Evolutionary conservation across 2,797 vertebrate genomes (phyloP).

Genomic region (Garrulus glandarius): DNA sequence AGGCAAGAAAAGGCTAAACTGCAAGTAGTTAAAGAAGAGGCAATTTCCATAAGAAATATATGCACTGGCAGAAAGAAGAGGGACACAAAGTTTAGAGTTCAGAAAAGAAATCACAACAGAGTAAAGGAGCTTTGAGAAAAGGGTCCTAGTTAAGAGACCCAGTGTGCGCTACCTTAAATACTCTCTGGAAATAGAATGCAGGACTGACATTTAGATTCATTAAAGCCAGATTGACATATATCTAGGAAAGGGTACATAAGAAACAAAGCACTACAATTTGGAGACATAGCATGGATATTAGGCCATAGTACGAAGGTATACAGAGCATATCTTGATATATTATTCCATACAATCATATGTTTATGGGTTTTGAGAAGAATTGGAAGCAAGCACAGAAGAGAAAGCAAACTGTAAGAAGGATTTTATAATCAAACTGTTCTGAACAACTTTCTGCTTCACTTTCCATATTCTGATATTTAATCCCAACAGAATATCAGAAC

Average conservation of each 20-base stretch:
- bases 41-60: neutral
- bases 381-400: neutral
- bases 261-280: neutral
- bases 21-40: neutral
- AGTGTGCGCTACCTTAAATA: neutral
- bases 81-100: neutral
- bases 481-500: neutral
- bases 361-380: neutral
- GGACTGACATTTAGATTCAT: neutral
- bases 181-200: neutral
- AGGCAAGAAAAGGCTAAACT: neutral
- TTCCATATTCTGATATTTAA: neutral
- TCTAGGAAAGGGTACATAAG: neutral
- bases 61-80: neutral
- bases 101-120: neutral
- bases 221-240: fast-evolving
- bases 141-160: neutral
- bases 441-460: neutral
- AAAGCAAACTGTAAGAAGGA: neutral
- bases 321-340: fast-evolving
- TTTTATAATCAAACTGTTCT: neutral
- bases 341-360: neutral
- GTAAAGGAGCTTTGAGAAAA: neutral
- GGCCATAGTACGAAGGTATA: neutral
- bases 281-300: neutral